Percentiles rank a stretch among this genome's conserved stretches.
phyloP scores from a whole-genome alignment of 1,140 invertebrate genomes.

The Nymphalis io region DNA sequence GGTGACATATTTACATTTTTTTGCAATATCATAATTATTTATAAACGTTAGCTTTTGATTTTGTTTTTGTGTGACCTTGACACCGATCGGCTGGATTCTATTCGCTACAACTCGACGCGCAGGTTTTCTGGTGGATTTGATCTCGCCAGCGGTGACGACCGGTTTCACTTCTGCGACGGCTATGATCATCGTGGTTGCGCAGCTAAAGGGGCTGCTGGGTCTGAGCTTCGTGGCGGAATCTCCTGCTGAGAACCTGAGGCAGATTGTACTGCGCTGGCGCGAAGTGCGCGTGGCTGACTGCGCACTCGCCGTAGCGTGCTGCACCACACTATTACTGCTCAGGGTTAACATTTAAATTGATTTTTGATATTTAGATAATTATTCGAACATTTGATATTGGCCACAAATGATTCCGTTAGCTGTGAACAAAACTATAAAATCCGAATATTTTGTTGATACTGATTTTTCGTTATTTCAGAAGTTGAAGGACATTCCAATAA shows the following conservation, averaged over 20 bases:
- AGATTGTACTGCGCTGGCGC: conserved; percentile 82
- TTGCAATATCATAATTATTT: background rate
- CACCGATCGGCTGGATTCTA: background rate
- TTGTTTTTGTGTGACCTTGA: background rate
- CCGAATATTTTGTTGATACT: background rate
- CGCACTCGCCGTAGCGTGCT: conserved; percentile 84
- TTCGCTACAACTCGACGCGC: background rate
- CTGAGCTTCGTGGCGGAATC: conserved; percentile 84
- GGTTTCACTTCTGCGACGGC: conserved; percentile 97
- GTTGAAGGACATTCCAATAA: conserved; percentile 83
- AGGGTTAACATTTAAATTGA: conserved; percentile 76
- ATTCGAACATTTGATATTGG: too few relatives aligned
- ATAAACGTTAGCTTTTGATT: too few relatives aligned
- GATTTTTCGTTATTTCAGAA: conserved; percentile 79
- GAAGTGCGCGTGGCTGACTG: conserved; percentile 83
- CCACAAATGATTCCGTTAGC: too few relatives aligned
- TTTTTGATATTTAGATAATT: background rate
- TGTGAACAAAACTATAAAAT: too few relatives aligned
- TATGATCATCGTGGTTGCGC: conserved; percentile 93
- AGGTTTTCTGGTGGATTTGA: conserved; percentile 97
- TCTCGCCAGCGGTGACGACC: conserved; percentile 94
- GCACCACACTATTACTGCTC: conserved; percentile 83
- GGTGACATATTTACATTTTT: background rate
- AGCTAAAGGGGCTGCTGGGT: conserved; percentile 88
- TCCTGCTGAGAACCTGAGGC: conserved; percentile 82